Evolutionary conservation across 2,113 vertebrate genomes (phyloP), one percentile per base, ranked within the genome.

Genomic region (Platichthys flesus): DNA sequence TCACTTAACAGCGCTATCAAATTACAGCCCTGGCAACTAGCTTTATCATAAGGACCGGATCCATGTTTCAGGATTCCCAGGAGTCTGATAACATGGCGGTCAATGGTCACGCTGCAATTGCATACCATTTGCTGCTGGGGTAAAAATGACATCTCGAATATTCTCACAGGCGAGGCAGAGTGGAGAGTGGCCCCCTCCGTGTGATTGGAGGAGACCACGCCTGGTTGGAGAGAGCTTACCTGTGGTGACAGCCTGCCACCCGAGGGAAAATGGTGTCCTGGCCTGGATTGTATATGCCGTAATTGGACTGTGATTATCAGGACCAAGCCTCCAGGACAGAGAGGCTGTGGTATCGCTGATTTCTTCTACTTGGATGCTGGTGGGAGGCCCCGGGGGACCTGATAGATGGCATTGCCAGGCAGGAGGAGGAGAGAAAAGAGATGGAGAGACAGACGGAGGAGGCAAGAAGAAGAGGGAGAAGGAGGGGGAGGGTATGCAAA

Each of bases 171-270:
- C 37, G 26, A 88, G 47, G 79, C 15, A 51, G 81, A 81, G 71
- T 79, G 77, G 81, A 85, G 76, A 87, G 81, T 12, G 12, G 65
- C 69, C 37, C 54, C 75, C 65, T 73, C 71, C 9, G 12, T 72
- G 71, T 90, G 88, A 90, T 85, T 91, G 84, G 86, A 90, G 85
- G 85, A 89, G 78, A 78, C 85, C 87, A 87, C 69, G 84, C 85
- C 88, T 91, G 90, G 90, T 89, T 92, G 88, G 87, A 88, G 72
- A 77, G 90, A 86, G 21, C 93, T 90, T 95, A 99, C 98, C 97
- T 97, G 98, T 99, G 89, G 93, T 97, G 90, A 98, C 96, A 1
- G 96, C 97, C 90, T 99, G 98, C 98, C 98, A 99, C 76, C 98
- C 98, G 85, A 99, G 96, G 2, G 98, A 99, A 93, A 98, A 99